These are phyloP conservation scores for Pangasius larnaudii DNA, from an alignment of 2,797 vertebrate genomes.

Conservation along the genomic window DNA sequence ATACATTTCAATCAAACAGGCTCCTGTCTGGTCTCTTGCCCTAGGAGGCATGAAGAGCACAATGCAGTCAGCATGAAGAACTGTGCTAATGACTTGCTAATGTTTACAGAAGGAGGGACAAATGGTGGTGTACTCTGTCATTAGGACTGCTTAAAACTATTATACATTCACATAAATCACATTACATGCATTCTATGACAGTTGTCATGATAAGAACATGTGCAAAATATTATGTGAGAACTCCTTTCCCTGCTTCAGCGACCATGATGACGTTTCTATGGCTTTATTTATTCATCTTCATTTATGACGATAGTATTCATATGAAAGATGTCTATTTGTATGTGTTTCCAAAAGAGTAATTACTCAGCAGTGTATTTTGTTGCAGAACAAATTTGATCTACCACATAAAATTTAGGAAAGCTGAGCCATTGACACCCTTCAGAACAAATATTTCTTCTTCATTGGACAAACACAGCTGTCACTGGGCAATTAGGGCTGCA, in stretches of 20 bases:
- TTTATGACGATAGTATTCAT: slow-evolving; percentile 42
- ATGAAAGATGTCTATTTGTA: slow-evolving; percentile 57
- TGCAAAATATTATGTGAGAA: background rate
- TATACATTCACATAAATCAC: background rate
- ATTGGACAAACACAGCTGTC: slow-evolving; percentile 24
- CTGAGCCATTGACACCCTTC: slow-evolving; percentile 52
- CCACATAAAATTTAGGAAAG: slow-evolving; percentile 40
- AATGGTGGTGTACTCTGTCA: slow-evolving; percentile 15
- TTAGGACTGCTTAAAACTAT: slow-evolving; percentile 15
- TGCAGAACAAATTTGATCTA: slow-evolving; percentile 53
- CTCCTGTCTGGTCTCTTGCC: background rate
- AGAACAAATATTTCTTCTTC: slow-evolving; percentile 30
- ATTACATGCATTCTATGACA: slow-evolving; percentile 17
- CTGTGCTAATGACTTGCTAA: slow-evolving; percentile 6
- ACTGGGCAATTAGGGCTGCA: slow-evolving; percentile 20
- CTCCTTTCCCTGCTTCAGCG: background rate
- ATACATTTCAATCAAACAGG: background rate
- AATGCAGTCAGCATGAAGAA: background rate
- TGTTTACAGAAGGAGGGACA: slow-evolving; percentile 17
- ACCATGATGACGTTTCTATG: slow-evolving; percentile 24
- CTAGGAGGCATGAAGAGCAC: background rate
- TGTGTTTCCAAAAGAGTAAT: slow-evolving; percentile 49
- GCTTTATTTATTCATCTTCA: slow-evolving; percentile 55
- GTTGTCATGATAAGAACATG: background rate
- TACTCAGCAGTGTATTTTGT: slow-evolving; percentile 51